phyloP scores from a whole-genome alignment of 2,888 invertebrate species.

The Nemotelus nigrinus region DNA sequence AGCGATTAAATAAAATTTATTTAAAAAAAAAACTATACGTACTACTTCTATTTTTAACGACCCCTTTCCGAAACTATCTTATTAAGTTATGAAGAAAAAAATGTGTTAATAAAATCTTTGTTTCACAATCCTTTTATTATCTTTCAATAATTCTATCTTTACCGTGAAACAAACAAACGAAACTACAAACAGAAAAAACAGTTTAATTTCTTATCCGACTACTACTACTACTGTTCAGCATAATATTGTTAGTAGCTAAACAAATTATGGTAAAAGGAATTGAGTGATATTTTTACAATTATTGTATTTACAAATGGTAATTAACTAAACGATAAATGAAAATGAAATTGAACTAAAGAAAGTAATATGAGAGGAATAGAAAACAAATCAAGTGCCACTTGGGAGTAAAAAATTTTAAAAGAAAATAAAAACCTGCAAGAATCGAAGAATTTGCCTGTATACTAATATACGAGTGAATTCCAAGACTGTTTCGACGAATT shows the following conservation, averaged over 20 bases:
- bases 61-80: too few species aligned
- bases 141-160: too few species aligned
- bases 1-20: not conserved
- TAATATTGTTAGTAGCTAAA: conserved; percentile 17
- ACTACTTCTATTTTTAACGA: not conserved
- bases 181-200: too few species aligned
- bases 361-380: not conserved
- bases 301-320: conserved; percentile 20
- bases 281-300: conserved; percentile 45
- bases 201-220: too few species aligned
- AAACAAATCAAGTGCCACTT: conserved; percentile 38
- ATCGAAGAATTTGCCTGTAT: not conserved
- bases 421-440: not conserved
- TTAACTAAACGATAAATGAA: conserved; percentile 11
- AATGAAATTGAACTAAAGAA: too few species aligned
- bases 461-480: too few species aligned
- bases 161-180: too few species aligned
- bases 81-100: too few species aligned
- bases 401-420: not conserved
- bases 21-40: not conserved
- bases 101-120: too few species aligned
- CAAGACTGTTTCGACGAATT: not conserved
- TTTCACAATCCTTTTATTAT: too few species aligned
- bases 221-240: too few species aligned
- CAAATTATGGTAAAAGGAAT: conserved; percentile 40